These are phyloP conservation scores for Myotis myotis DNA, from an alignment of 2,797 vertebrate genomes.

Conservation along the genomic window DNA sequence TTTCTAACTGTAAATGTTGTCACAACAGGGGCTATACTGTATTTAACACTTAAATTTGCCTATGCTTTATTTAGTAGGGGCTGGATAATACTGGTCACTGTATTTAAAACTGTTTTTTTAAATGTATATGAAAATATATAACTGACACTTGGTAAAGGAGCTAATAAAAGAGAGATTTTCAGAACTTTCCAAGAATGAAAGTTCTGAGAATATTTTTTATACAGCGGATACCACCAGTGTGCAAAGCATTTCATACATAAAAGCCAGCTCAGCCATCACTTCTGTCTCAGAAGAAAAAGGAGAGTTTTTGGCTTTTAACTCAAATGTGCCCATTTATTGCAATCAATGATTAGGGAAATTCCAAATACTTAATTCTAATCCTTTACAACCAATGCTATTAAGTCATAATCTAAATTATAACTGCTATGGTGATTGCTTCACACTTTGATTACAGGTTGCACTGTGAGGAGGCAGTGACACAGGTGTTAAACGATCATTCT, in stretches of 20 bases:
- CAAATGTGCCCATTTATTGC: constrained; percentile 51
- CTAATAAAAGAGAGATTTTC: not conserved
- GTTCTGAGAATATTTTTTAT: not conserved
- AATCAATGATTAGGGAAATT: constrained; percentile 66
- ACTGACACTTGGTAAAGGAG: not conserved
- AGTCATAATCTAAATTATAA: constrained; percentile 82
- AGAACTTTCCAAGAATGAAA: not conserved
- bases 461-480: constrained; percentile 79
- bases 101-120: not conserved
- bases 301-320: constrained; percentile 35
- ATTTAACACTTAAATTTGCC: not conserved
- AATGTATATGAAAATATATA: not conserved
- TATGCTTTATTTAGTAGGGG: not conserved
- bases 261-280: constrained; percentile 18
- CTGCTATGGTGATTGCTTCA: constrained; percentile 77
- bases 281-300: not conserved
- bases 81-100: not conserved
- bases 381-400: constrained; percentile 72
- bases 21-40: not conserved
- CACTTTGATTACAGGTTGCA: constrained; percentile 80
- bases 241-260: not conserved
- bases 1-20: not conserved
- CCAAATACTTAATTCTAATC: constrained; percentile 67
- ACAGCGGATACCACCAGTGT: not conserved
- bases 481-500: constrained; percentile 82